Evolutionary conservation across 2,113 vertebrate species (phyloP), one percentile per base, ranked within the genome.

Genomic region (Prionailurus bengalensis): DNA sequence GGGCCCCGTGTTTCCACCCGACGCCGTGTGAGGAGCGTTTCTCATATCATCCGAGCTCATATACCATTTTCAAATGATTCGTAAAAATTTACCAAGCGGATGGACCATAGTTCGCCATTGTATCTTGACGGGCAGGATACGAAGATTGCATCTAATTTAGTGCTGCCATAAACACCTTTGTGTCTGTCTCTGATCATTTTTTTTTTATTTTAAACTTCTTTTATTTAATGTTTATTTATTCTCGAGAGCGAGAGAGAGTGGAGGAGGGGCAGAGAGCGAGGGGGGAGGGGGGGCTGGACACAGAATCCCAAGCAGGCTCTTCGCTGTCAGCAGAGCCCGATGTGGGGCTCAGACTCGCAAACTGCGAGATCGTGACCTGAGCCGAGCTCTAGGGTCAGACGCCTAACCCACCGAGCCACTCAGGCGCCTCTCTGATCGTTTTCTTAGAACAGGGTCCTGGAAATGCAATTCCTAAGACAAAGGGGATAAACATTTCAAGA

Each of bases 381-480:
- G 58, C 58, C 21, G 7, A 23, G 23, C 8, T 8, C 58, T 13
- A 51, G 58, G 21, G 58, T 21, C 58, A 2, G 58, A 58, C 58
- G 7, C 58, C 7, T 58, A 58, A 21, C 58, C 21, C 17, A 2
- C 58, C 6, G 58, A 58, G 58, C 21, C 58, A 7, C 19, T 21
- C 7, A 21, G 58, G 58, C 19, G 58, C 58, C 58, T 76, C 89
- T 71, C 66, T 16, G 53, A 45, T 42, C 27, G 1, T 89, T 94
- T 94, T 78, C 91, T 66, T 15, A 95, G 55, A 51, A 23, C 73
- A 5, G 68, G 33, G 66, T 79, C 80, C 82, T 91, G 95, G 86
- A 95, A 93, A 81, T 63, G 42, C 45, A 90, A 83, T 53, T 94
- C 89, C 83, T 89, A 73, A 93, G 73, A 97, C 55, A 85, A 95